Base-by-base conservation (phyloP, 2,888 invertebrate genomes). In the Cantharis lateralis region DNA sequence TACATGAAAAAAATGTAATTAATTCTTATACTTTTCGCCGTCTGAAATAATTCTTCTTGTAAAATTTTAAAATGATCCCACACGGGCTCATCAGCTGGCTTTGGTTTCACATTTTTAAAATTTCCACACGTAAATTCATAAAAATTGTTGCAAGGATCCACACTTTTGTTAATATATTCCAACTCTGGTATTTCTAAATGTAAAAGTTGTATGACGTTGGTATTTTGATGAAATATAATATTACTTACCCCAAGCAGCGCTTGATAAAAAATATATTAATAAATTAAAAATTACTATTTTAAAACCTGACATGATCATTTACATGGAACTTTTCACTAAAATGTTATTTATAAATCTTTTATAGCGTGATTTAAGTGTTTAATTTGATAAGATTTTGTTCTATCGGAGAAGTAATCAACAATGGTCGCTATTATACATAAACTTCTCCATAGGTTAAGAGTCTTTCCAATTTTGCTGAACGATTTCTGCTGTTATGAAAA, bases 71-170 rank as follows among this genome's bases (percentile, higher is more conserved):
- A 90, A 77, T 88, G 87, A 73, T 89, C 89, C 85, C 85, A 87
- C 15, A 83, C 83, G 32, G 79, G 83, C 74, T 78, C 82, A 5
- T 80, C 82, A 15, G 83, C 84, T 2, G 88, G 87, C 72, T 88
- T 83, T 0, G 88, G 88, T 81, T 89, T 84, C 10, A 85, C 82
- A 64, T 86, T 85, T 78, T 86, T 84, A 84, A 89, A 89, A 75
- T 89, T 88, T 0, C 90, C 89, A 77, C 90, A 90, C 2, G 88
- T 84, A 79, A 86, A 90, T 80, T 89, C 86, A 81, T 89, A 90
- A 81, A 90, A 90, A 81, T 90, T 86, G 2, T 88, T 86, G 76
- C 90, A 90, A 2, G 90, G 89, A 79, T 90, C 84, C 0, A 84
- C 85, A 4, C 78, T 83, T 24, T 77, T 70, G 76, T 90, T 87